These are phyloP conservation scores for Protobothrops mucrosquamatus DNA, from an alignment of 2,113 vertebrate genomes.

Conservation along the genomic window DNA sequence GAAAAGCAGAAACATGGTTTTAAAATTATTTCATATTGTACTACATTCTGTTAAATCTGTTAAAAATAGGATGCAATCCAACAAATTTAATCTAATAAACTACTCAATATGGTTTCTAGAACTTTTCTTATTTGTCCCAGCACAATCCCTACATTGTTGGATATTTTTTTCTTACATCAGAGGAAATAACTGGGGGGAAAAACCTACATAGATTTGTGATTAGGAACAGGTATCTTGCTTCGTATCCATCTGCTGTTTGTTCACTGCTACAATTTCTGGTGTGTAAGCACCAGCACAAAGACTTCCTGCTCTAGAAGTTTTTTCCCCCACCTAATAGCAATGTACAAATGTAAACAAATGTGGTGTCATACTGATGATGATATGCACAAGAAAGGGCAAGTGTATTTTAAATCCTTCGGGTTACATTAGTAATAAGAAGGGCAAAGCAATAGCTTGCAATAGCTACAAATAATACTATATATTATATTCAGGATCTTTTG, in stretches of 20 bases:
- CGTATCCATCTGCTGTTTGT: not conserved
- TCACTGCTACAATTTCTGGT: not conserved
- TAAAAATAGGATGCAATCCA: not conserved
- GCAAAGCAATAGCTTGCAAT: not conserved
- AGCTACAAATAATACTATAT: not conserved
- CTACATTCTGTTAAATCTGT: not conserved
- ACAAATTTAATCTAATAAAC: not conserved
- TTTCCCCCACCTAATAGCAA: not conserved
- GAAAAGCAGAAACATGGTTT: conserved; percentile 38
- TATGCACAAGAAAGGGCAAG: not conserved
- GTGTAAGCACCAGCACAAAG: not conserved
- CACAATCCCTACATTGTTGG: not conserved
- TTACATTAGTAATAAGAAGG: not conserved
- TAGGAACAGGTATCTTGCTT: not conserved
- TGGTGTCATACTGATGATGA: not conserved
- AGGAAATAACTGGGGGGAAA: not conserved
- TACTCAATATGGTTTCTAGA: not conserved
- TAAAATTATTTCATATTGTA: not conserved
- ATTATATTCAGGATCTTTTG: not conserved
- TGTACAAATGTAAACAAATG: not conserved
- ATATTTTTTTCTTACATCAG: not conserved
- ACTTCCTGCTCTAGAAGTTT: not conserved
- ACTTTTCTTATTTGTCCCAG: not conserved
- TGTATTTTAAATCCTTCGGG: not conserved
- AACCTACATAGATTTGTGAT: not conserved